Evolutionary conservation across 1,140 invertebrate species (phyloP).

Genomic region (Caenorhabditis inopinata): DNA sequence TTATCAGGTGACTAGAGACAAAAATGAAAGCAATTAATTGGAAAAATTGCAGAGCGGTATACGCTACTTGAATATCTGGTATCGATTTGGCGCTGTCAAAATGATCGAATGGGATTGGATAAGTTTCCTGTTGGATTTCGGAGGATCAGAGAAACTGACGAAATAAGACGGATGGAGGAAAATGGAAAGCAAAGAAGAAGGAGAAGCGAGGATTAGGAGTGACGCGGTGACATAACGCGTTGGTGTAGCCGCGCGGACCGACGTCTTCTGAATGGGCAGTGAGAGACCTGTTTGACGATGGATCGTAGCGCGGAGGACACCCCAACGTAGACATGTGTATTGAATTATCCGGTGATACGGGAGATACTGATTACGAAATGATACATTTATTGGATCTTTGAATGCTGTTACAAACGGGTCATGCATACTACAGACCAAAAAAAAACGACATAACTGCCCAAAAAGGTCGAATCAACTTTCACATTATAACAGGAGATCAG

Average conservation of each 20-base stretch:
- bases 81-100: not conserved
- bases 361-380: not conserved
- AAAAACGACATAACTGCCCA: too few species aligned
- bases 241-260: constrained; percentile 4
- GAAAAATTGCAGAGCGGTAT: too few species aligned
- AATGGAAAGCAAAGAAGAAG: not conserved
- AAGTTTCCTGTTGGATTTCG: not conserved
- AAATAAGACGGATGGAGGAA: not conserved
- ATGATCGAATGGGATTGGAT: not conserved
- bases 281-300: constrained; percentile 6
- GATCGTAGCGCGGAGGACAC: not conserved
- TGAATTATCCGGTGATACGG: not conserved
- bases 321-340: not conserved
- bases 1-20: not conserved
- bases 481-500: too few species aligned
- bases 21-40: too few species aligned
- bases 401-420: too few species aligned
- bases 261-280: not conserved
- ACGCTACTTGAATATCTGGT: not conserved
- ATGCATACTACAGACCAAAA: too few species aligned
- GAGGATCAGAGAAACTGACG: constrained; percentile 10
- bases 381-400: not conserved
- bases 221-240: constrained; percentile 17
- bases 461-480: too few species aligned
- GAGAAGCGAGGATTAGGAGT: constrained; percentile 23